These are phyloP conservation scores for Ciconia nigra DNA, from an alignment of 2,797 vertebrate genomes.

Conservation along the genomic window DNA sequence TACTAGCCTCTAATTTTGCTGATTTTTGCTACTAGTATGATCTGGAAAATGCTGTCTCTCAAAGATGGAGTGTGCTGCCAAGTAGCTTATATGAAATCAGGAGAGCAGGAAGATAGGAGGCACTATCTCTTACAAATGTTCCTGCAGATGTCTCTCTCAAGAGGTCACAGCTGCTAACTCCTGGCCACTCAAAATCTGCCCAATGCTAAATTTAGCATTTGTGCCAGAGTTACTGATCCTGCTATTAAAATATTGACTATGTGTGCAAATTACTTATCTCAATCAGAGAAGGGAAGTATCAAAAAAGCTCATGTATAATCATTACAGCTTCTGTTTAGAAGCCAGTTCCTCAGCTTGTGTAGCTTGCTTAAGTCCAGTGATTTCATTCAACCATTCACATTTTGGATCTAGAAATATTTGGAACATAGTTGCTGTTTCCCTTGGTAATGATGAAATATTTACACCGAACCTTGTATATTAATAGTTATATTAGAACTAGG, in stretches of 20 bases:
- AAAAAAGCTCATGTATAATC: neutral
- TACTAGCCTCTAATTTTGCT: neutral
- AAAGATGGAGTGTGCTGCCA: neutral
- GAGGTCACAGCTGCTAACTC: slow-evolving; percentile 57
- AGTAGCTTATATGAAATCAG: neutral
- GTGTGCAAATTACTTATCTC: neutral
- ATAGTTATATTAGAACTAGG: neutral
- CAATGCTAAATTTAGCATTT: slow-evolving; percentile 19
- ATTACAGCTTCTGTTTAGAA: neutral
- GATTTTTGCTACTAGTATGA: neutral
- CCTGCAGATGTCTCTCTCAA: slow-evolving; percentile 54
- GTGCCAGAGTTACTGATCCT: slow-evolving; percentile 37
- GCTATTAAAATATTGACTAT: slow-evolving; percentile 30
- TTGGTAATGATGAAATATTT: slow-evolving; percentile 7
- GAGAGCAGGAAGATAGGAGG: slow-evolving; percentile 34
- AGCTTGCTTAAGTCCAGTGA: neutral
- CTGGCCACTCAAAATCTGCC: slow-evolving; percentile 15
- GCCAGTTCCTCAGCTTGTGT: neutral
- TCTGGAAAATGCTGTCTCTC: neutral
- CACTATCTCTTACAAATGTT: neutral
- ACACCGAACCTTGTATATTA: neutral
- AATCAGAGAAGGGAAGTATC: neutral
- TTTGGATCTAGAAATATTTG: neutral
- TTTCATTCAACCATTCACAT: neutral
- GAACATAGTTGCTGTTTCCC: neutral